A percentile compares a stretch with the other conserved stretches of the same genome.
These are phyloP conservation scores for Drosophila sp. DNA, from an alignment of 1,140 invertebrate genomes.

Conservation along the genomic window DNA sequence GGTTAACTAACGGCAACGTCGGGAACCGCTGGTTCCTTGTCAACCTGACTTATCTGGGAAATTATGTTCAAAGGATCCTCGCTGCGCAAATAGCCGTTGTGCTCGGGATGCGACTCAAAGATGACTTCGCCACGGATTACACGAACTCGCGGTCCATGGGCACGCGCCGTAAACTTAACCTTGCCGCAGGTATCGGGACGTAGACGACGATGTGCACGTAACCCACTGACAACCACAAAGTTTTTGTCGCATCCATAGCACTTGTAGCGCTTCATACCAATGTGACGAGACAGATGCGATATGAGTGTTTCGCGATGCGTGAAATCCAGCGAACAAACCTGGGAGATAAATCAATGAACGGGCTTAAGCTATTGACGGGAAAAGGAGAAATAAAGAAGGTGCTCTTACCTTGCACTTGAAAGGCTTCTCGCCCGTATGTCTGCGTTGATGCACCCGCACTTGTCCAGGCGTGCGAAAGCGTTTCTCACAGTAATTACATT, in stretches of 20 bases:
- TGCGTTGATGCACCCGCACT: conserved; percentile 90
- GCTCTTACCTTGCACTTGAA: conserved; percentile 90
- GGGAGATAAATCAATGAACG: neutral
- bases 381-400: neutral
- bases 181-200: conserved; percentile 78
- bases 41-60: conserved; percentile 50
- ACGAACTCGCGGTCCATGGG: conserved; percentile 75
- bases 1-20: conserved; percentile 15
- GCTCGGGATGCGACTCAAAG: conserved; percentile 72
- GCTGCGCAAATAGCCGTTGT: conserved; percentile 78
- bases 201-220: conserved; percentile 75
- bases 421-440: conserved; percentile 94
- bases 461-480: conserved; percentile 78
- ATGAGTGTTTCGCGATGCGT: conserved; percentile 82
- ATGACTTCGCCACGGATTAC: conserved; percentile 74
- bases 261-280: conserved; percentile 83
- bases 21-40: neutral
- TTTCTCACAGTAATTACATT: conserved; percentile 77
- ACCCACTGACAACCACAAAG: conserved; percentile 78
- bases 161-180: conserved; percentile 77
- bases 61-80: conserved; percentile 73
- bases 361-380: neutral
- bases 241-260: conserved; percentile 80
- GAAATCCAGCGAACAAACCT: conserved; percentile 74
- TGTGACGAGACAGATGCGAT: conserved; percentile 78